Evolutionary conservation across 2,797 vertebrate species (phyloP).

Genomic region (Tarsius wallacei): DNA sequence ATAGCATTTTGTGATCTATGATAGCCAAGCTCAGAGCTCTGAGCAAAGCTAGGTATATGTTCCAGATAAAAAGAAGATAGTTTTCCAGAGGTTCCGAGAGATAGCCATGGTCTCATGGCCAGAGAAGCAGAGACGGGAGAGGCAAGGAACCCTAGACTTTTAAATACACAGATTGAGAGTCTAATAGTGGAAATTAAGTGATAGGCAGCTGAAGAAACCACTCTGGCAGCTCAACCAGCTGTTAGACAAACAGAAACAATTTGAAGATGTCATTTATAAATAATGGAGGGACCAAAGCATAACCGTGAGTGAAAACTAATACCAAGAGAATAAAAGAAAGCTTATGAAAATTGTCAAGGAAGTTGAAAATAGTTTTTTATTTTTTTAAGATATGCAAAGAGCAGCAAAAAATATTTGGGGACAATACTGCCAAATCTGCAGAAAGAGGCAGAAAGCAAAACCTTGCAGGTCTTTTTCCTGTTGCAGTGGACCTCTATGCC

Average conservation of each 20-base stretch:
- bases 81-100: background rate
- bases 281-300: background rate
- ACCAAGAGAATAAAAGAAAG: background rate
- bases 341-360: conserved; percentile 16
- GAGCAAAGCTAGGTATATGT: background rate
- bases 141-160: background rate
- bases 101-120: background rate
- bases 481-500: background rate
- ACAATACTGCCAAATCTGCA: background rate
- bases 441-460: background rate
- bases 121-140: background rate
- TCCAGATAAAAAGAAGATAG: background rate
- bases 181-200: background rate
- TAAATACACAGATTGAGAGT: background rate
- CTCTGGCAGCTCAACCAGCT: background rate
- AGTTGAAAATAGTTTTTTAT: conserved; percentile 26
- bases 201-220: background rate
- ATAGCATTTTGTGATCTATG: background rate
- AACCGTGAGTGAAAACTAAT: conserved; percentile 59
- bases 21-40: background rate
- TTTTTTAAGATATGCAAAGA: background rate
- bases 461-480: background rate
- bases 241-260: background rate
- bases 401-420: background rate
- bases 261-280: conserved; percentile 1